A percentile compares a stretch with the other conserved stretches of the same genome.
phyloP scores from a whole-genome alignment of 2,113 vertebrate genomes.

The Elephas maximus region DNA sequence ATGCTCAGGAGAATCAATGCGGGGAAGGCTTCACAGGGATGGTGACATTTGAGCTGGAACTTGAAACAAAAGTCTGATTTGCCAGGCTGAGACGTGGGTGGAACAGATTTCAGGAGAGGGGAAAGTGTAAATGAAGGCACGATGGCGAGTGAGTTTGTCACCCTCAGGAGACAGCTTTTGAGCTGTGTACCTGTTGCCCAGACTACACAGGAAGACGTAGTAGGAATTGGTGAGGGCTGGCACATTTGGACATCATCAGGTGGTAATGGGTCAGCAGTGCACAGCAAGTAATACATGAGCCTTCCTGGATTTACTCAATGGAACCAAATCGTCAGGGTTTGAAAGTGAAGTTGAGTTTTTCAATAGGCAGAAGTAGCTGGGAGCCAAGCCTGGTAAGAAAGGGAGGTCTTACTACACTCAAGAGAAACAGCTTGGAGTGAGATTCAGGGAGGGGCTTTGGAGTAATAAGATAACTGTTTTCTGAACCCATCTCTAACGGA shows the following conservation, averaged over 20 bases:
- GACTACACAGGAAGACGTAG: neutral
- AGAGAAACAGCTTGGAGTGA: neutral
- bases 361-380: neutral
- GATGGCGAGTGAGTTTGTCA: neutral
- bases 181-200: neutral
- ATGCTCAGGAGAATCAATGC: neutral
- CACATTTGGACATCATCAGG: neutral
- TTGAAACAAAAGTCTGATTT: neutral
- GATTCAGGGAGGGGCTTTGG: neutral
- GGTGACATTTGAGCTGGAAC: neutral
- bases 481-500: rapidly evolving
- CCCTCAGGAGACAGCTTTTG: neutral
- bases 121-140: neutral
- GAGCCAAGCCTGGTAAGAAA: neutral
- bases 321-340: neutral
- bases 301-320: neutral
- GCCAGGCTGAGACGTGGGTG: neutral
- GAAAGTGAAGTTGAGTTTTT: neutral
- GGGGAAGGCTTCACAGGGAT: rapidly evolving
- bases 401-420: neutral
- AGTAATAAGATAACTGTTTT: neutral
- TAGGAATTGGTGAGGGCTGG: rapidly evolving
- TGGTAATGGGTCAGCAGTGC: neutral
- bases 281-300: rapidly evolving
- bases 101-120: neutral